Base-by-base conservation (phyloP, 53 echinoderm and acorn worm genomes). In the Apostichopus leukothele region DNA sequence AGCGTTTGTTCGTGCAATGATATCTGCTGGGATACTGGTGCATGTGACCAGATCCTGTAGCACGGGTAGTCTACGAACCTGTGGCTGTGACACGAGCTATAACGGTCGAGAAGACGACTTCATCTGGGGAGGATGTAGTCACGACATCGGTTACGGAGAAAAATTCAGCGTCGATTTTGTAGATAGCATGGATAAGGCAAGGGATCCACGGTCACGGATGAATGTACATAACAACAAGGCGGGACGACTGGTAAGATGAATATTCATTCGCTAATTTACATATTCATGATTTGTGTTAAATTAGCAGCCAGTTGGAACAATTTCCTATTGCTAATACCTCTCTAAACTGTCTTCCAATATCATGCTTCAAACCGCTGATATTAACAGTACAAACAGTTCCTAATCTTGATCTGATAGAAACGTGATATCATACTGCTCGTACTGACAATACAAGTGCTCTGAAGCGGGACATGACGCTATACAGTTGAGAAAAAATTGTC, bases 41-140 rank as follows among this genome's bases (percentile, higher is more conserved):
- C 94, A 96, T 57, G 99, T 99, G 6, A 99, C 99, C 18, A 78
- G 96, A 66, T 93, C 93, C 5, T 99, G 99, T 50, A 95, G 95
- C 61, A 94, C 92, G 89, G 99, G 99, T 0, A 93, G 90, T 71
- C 89, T 95, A 6, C 90, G 91, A 51, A 84, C 90, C 2, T 99
- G 99, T 57, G 99, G 99, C 16, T 98, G 99, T 59, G 99, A 99
- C 78, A 94, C 96, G 7, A 89, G 94, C 23, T 93, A 81, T 73
- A 86, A 86, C 27, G 97, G 97, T 26, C 71, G 90, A 66, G 94
- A 78, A 11, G 92, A 84, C 20, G 93, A 89, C 76, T 99, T 95
- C 79, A 92, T 93, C 73, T 99, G 99, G 99, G 99, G 99, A 5
- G 99, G 99, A 13, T 99, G 99, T 71, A 99, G 99, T 80, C 96